phyloP scores from a whole-genome alignment of 1,140 invertebrate species.

The Pentalonia nigronervosa region DNA sequence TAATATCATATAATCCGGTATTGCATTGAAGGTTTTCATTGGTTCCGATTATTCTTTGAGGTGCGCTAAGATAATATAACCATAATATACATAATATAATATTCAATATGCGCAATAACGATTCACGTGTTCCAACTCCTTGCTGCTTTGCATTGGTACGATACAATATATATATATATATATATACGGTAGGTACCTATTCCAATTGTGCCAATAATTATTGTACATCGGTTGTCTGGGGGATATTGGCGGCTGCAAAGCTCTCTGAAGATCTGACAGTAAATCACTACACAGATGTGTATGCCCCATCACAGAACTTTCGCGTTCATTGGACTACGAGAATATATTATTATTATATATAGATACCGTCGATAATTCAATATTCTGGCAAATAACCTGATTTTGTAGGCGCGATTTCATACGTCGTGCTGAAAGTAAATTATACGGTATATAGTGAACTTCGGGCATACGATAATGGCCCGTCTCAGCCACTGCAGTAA shows the following conservation, averaged over 20 bases:
- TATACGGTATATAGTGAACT: too few species aligned
- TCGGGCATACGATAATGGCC: neutral
- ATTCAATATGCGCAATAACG: too few species aligned
- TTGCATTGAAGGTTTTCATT: too few species aligned
- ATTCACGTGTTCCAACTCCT: too few species aligned
- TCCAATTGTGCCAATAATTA: neutral
- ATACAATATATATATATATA: too few species aligned
- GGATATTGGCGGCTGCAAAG: neutral
- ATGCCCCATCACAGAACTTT: neutral
- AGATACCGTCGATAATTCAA: neutral
- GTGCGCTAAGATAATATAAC: too few species aligned
- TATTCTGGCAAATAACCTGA: neutral
- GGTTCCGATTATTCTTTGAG: too few species aligned
- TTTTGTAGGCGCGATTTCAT: neutral
- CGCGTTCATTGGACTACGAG: neutral
- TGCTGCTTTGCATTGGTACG: too few species aligned
- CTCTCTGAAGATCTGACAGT: neutral
- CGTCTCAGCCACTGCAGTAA: neutral
- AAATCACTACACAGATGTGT: neutral
- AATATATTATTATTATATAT: neutral
- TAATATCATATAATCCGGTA: too few species aligned
- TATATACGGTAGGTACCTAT: too few species aligned
- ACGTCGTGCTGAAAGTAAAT: too few species aligned
- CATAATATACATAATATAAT: too few species aligned
- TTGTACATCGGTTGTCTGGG: neutral